Evolutionary conservation across 1,140 invertebrate species (phyloP).

Genomic region (Pteromalus puparum): DNA sequence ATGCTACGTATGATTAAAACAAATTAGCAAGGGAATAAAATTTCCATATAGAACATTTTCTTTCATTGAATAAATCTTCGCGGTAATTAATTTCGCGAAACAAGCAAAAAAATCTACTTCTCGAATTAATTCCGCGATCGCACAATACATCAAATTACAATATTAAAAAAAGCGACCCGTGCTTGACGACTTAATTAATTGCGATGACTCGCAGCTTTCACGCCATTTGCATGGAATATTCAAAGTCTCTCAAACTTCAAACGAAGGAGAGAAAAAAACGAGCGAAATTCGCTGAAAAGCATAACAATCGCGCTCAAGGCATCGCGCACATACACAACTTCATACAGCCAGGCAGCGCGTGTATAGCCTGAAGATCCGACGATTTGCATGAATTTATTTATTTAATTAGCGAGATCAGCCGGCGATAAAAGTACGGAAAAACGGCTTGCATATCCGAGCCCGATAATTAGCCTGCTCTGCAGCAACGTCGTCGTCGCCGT

Average conservation of each 20-base stretch:
- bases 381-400: slow-evolving; percentile 43
- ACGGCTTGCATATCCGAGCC: slow-evolving; percentile 51
- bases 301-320: background rate
- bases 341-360: background rate
- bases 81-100: no score
- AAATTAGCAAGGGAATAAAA: slow-evolving; percentile 21
- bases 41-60: slow-evolving; percentile 13
- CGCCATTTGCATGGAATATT: background rate
- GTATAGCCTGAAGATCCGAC: background rate
- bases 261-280: background rate
- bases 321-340: background rate
- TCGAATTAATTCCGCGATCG: no score
- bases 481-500: background rate
- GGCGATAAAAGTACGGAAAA: slow-evolving; percentile 21
- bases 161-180: no score
- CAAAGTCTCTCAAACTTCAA: background rate
- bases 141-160: no score
- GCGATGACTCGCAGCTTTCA: background rate
- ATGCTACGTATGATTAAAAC: background rate
- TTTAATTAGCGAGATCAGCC: slow-evolving; percentile 44
- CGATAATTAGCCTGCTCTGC: slow-evolving; percentile 60
- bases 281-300: slow-evolving; percentile 7
- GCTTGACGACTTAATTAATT: background rate
- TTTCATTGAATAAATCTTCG: slow-evolving; percentile 20
- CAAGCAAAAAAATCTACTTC: no score